Base-by-base conservation (phyloP, 2,113 vertebrate genomes). In the Psammodynastes pulverulentus region DNA sequence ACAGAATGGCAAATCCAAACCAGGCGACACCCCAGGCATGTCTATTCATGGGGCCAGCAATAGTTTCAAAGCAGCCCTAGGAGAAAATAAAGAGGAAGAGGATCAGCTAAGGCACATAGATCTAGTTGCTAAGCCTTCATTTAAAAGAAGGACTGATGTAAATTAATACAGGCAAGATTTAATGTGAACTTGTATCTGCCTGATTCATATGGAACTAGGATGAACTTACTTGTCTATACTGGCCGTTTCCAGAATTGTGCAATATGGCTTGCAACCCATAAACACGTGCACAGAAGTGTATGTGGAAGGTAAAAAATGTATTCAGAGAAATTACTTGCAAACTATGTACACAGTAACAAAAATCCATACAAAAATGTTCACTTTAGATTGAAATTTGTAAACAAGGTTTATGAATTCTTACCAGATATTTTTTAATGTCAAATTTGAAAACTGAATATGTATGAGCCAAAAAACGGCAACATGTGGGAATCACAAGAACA, bases 1-100 rank as follows among this genome's bases (percentile, higher is more conserved):
- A 98, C 89, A 98, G 97, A 95, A 98, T 98, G 95, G 98, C 98
- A 96, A 98, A 98, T 84, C 98, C 98, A 97, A 98, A 98, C 98
- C 98, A 98, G 90, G 98, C 97, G 91, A 98, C 97, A 4, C 98
- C 98, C 98, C 97, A 98, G 89, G 98, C 97, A 0, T 98, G 96
- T 58, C 96, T 94, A 39, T 97, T 96, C 97, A 97, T 88, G 49
- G 97, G 97, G 49, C 97, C 98, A 91, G 97, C 96, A 92, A 98
- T 98, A 56, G 94, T 94, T 0, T 97, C 94, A 6, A 97, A 98
- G 96, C 98, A 98, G 88, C 98, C 98, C 98, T 98, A 94, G 84
- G 88, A 93, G 39, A n/a, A 90, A 87, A 79, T 2, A 0, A 58
- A 12, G 29, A 48, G 88, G 67, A 21, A 94, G 58, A 93, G 86